Evolutionary conservation across 2,113 vertebrate genomes (phyloP).

Genomic region (Aviceda subcristata): DNA sequence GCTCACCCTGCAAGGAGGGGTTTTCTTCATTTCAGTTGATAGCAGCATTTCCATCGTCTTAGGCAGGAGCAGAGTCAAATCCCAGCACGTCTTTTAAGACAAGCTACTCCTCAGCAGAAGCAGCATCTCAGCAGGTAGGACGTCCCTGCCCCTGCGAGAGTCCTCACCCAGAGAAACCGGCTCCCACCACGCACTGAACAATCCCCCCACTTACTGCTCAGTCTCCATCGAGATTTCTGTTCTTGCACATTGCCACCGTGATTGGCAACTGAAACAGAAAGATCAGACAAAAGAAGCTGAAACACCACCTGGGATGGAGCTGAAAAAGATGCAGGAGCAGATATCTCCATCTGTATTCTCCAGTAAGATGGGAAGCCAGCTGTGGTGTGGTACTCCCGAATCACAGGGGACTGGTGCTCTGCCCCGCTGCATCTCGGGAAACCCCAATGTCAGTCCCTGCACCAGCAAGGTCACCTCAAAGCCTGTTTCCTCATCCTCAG

Average conservation of each 20-base stretch:
- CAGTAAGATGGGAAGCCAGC: background rate
- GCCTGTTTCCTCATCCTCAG: background rate
- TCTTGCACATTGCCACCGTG: background rate
- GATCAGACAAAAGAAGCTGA: slow-evolving; percentile 41
- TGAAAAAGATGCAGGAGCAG: slow-evolving; percentile 19
- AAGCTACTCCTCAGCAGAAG: background rate
- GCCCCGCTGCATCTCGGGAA: slow-evolving; percentile 14
- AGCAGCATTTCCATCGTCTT: background rate
- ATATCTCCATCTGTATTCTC: slow-evolving; percentile 19
- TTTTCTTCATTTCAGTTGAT: background rate
- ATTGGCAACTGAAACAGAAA: slow-evolving; percentile 6
- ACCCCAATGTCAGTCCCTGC: background rate
- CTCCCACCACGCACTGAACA: fast-evolving
- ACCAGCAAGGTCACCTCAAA: slow-evolving; percentile 39
- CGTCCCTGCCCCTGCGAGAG: background rate
- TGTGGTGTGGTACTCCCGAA: background rate
- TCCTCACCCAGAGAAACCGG: background rate
- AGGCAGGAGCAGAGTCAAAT: background rate
- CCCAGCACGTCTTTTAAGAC: background rate
- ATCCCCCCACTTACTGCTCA: background rate
- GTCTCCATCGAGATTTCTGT: background rate
- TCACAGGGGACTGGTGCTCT: background rate
- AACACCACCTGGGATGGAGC: slow-evolving; percentile 44
- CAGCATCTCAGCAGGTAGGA: background rate
- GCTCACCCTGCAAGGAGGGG: background rate